Conservation (phyloP, 2,888 invertebrate species). For the Timandra comae region DNA sequence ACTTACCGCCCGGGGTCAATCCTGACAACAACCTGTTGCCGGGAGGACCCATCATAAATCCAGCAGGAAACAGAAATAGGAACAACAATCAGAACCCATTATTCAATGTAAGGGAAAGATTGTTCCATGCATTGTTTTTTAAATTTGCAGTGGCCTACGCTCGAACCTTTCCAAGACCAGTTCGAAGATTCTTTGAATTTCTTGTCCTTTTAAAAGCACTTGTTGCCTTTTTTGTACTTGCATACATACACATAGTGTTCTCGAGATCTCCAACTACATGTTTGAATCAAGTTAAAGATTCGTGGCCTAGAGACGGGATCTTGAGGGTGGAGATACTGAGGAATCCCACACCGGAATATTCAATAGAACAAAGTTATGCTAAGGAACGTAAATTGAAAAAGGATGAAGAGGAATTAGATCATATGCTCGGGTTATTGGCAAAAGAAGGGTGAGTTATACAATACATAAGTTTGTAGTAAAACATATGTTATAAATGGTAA, state of each 20-base stretch:
- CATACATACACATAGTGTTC: constrained; percentile 96
- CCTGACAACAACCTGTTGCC: constrained; percentile 71
- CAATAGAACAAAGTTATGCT: constrained; percentile 88
- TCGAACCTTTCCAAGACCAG: constrained; percentile 89
- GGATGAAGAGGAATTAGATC: constrained; percentile 77
- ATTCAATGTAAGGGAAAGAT: constrained; percentile 90
- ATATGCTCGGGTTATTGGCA: constrained; percentile 79
- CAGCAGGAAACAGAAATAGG: constrained; percentile 67
- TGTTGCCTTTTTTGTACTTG: constrained; percentile 90
- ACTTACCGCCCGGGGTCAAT: constrained; percentile 67
- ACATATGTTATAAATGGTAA: no score
- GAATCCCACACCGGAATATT: constrained; percentile 83
- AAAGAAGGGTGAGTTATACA: constrained; percentile 81
- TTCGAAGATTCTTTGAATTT: constrained; percentile 90
- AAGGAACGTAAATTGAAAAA: constrained; percentile 85
- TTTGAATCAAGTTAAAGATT: constrained; percentile 88
- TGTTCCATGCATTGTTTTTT: constrained; percentile 96
- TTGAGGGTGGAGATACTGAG: constrained; percentile 91
- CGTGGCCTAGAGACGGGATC: constrained; percentile 97
- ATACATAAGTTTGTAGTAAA: no score
- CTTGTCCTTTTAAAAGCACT: constrained; percentile 85
- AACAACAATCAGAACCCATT: constrained; percentile 84
- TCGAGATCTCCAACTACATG: constrained; percentile 95
- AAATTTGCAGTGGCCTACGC: constrained; percentile 95
- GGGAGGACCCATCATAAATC: constrained; percentile 74